phyloP scores from a whole-genome alignment of 1,140 invertebrate species.

The Pogonomyrmex barbatus region DNA sequence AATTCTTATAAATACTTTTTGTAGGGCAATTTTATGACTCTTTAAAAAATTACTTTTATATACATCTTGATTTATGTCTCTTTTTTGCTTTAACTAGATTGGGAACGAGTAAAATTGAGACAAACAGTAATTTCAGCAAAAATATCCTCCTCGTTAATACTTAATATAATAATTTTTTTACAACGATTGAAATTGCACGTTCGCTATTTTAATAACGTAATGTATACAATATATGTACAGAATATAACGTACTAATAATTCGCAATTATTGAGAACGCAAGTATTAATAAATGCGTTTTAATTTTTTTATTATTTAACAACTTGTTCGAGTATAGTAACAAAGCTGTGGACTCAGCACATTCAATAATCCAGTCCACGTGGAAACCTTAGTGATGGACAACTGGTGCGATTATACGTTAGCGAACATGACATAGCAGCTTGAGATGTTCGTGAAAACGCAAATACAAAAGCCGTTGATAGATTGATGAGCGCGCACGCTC shows the following conservation, averaged over 20 bases:
- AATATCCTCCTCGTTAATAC: conserved; percentile 4
- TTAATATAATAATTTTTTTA: neutral
- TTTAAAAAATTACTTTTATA: neutral
- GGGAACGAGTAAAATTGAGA: neutral
- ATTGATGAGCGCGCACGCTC: conserved; percentile 58
- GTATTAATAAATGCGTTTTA: conserved; percentile 2
- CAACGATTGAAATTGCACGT: neutral
- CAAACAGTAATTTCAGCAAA: neutral
- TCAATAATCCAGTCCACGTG: conserved; percentile 26
- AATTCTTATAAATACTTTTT: neutral
- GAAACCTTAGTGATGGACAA: conserved; percentile 52
- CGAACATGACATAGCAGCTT: conserved; percentile 50
- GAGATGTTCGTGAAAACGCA: conserved; percentile 63
- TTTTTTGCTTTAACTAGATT: neutral
- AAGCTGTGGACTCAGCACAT: neutral
- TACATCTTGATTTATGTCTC: too few species aligned
- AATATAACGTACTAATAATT: conserved; percentile 9
- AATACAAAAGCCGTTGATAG: conserved; percentile 65
- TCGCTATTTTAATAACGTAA: conserved; percentile 6
- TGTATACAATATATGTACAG: neutral
- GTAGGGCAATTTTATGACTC: neutral
- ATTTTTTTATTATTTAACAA: conserved; percentile 32
- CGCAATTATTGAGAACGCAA: neutral
- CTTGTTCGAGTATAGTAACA: conserved; percentile 23
- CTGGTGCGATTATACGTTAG: conserved; percentile 55